Evolutionary conservation across 2,797 vertebrate genomes (phyloP).

Genomic region (Tympanoctomys barrerae): DNA sequence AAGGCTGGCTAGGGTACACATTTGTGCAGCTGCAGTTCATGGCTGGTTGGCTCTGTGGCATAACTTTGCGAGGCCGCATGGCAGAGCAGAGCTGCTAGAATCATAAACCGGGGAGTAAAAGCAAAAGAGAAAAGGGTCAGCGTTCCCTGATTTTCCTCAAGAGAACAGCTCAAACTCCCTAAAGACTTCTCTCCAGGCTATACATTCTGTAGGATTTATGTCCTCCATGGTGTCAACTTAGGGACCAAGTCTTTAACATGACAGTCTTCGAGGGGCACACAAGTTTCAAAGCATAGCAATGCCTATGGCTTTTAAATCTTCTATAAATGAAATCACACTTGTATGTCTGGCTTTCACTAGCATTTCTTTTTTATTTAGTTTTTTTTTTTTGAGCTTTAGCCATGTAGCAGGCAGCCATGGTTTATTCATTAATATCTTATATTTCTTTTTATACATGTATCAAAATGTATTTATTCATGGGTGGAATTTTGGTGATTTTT

Average conservation of each 20-base stretch:
- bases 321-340: not conserved
- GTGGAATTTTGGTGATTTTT: not conserved
- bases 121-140: not conserved
- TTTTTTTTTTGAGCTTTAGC: not conserved
- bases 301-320: not conserved
- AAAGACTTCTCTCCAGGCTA: not conserved
- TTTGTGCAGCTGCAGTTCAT: not conserved
- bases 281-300: not conserved
- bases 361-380: not conserved
- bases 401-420: not conserved
- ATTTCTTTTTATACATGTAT: not conserved
- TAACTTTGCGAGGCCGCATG: fast-evolving
- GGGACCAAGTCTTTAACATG: not conserved
- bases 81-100: not conserved
- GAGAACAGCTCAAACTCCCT: not conserved
- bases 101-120: not conserved
- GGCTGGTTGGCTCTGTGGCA: too few species aligned
- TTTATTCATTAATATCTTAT: not conserved
- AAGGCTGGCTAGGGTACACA: not conserved
- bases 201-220: not conserved
- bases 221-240: too few species aligned
- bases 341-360: not conserved
- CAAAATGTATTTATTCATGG: slow-evolving; percentile 4
- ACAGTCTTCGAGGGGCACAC: not conserved
- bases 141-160: not conserved